Evolutionary conservation across 2,113 vertebrate genomes (phyloP).

Genomic region (Setophaga kirtlandii): DNA sequence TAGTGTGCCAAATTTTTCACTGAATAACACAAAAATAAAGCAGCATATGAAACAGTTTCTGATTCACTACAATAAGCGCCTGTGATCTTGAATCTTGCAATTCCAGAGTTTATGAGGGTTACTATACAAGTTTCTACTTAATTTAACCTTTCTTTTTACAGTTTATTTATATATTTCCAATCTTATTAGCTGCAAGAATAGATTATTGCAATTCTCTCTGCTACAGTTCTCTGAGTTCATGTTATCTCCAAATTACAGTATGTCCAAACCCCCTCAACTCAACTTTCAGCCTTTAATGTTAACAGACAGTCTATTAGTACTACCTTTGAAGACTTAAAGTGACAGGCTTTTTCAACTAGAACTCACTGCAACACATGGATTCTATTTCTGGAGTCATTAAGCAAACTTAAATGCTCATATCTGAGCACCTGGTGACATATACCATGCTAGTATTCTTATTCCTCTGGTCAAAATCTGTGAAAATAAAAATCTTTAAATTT

Average conservation of each 20-base stretch:
- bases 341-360: slow-evolving; percentile 1
- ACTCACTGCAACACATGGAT: slow-evolving; percentile 15
- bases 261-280: neutral
- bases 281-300: slow-evolving; percentile 6
- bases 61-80: neutral
- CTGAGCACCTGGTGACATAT: neutral
- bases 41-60: neutral
- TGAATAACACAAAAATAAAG: neutral
- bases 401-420: neutral
- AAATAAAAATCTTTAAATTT: neutral
- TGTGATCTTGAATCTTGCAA: neutral
- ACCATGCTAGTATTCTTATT: neutral
- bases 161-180: neutral
- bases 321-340: neutral
- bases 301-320: neutral
- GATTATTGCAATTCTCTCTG: neutral
- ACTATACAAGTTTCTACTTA: neutral
- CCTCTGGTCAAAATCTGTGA: neutral
- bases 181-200: neutral
- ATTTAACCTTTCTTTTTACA: neutral
- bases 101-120: neutral
- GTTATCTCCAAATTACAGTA: slow-evolving; percentile 12
- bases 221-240: neutral
- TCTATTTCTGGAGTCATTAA: slow-evolving; percentile 17
- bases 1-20: neutral